Base-by-base conservation (phyloP, 1,140 invertebrate genomes). In the Diabrotica virgifera region DNA sequence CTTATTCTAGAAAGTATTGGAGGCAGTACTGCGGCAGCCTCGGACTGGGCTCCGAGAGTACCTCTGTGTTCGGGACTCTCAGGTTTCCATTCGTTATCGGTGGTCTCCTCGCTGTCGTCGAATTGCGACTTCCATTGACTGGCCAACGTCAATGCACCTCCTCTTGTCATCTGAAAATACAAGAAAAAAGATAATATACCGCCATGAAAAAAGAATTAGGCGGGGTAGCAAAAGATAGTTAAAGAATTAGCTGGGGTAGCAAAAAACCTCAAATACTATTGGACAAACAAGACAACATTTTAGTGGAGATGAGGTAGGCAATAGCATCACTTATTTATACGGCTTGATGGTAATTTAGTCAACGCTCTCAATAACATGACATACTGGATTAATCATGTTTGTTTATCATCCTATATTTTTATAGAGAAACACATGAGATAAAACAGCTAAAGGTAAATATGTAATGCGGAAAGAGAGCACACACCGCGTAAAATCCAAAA, bases 91-190 rank as follows among this genome's bases (percentile, higher is more conserved):
- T 96, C 93, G 77, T 95, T 94, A 78, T 96, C 93, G 0, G 92
- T 93, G 8, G 88, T 90, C 74, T 94, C 92, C 70, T 96, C 94
- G 0, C 93, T 95, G 76, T 96, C 94, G 76, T 96, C 93, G 75
- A 96, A 96, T 75, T 95, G 93, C 4, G 92, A 95, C 76, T 96
- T 95, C 94, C 94, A 96, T 72, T 95, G 89, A 2, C 92, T 95
- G 0, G 92, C 93, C 9, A 95, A 77, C 0, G 93, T 95, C 5
- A 95, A 78, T 0, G 90, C 91, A 38, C 88, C 88, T 5, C 85
- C 86, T 52, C 88, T 86, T 0, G 89, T 90, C n/a, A 89, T 84
- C 82, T 84, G 38, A 11, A 64, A 59, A 51, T 9, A 59, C 8
- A 56, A 14, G 53, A 13, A 9, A 54, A 24, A 24, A 24, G 24